Conservation (phyloP, 1,140 invertebrate genomes). For the Sminthurides bifidus region DNA sequence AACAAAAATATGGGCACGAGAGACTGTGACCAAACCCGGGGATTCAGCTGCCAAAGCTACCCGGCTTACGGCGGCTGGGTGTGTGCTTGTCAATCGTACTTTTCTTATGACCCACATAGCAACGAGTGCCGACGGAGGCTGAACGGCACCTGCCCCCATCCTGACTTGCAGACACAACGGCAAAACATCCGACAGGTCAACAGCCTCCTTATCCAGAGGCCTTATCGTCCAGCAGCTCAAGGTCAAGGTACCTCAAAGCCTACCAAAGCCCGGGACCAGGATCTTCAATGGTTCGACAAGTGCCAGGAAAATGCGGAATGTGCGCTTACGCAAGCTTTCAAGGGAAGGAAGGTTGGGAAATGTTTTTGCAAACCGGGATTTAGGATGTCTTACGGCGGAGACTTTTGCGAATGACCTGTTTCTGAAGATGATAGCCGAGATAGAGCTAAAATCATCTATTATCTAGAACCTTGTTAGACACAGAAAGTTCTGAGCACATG, state of each 20-base stretch:
- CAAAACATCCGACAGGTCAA: no score
- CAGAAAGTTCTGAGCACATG: no score
- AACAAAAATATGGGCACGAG: not conserved
- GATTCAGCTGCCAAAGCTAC: not conserved
- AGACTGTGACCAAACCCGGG: not conserved
- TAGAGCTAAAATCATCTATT: no score
- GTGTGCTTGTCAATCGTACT: not conserved
- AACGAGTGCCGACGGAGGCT: not conserved
- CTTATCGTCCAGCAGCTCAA: no score
- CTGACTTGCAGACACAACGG: no score
- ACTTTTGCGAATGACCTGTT: constrained; percentile 6
- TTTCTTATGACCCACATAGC: not conserved
- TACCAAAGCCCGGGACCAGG: no score
- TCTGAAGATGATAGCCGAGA: no score
- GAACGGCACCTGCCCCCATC: no score
- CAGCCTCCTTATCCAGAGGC: no score
- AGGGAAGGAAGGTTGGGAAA: not conserved
- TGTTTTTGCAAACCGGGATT: not conserved
- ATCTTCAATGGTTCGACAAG: not conserved
- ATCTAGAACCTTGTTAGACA: no score
- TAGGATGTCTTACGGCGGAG: not conserved
- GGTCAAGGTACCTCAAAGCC: no score
- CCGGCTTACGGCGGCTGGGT: constrained; percentile 4
- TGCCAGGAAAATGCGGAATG: constrained; percentile 3
- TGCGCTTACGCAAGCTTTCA: not conserved